Evolutionary conservation across 2,113 vertebrate genomes (phyloP).

Genomic region (Cynopterus brachyotis): DNA sequence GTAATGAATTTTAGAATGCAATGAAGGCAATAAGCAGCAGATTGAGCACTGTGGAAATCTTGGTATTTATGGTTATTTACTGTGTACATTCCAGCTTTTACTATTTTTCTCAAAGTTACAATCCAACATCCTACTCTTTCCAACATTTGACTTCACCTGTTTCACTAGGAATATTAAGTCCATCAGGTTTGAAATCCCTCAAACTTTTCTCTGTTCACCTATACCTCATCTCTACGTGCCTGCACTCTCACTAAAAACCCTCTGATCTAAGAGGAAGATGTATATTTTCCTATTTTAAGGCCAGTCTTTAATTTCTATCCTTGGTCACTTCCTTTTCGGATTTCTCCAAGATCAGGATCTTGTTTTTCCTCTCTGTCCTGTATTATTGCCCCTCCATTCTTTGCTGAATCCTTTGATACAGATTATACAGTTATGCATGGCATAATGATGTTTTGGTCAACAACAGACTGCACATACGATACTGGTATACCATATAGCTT

Average conservation of each 20-base stretch:
- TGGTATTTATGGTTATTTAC: neutral
- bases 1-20: neutral
- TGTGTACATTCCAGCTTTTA: neutral
- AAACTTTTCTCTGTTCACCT: neutral
- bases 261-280: neutral
- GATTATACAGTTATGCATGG: neutral
- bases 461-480: too few species aligned
- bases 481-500: neutral
- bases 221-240: neutral
- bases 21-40: neutral
- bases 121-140: neutral
- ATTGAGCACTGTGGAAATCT: neutral
- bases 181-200: neutral
- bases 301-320: neutral
- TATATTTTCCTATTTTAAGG: neutral
- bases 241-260: neutral
- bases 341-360: neutral
- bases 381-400: neutral
- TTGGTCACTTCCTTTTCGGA: neutral
- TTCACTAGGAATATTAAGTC: neutral
- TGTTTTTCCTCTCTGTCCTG: neutral
- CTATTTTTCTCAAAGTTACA: neutral
- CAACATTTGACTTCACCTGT: neutral
- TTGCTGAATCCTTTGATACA: neutral
- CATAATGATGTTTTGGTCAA: too few species aligned